Percentiles rank a stretch among this genome's conserved stretches.
These are phyloP conservation scores for Oryzias woworae DNA, from an alignment of 2,113 vertebrate species.

Conservation along the genomic window DNA sequence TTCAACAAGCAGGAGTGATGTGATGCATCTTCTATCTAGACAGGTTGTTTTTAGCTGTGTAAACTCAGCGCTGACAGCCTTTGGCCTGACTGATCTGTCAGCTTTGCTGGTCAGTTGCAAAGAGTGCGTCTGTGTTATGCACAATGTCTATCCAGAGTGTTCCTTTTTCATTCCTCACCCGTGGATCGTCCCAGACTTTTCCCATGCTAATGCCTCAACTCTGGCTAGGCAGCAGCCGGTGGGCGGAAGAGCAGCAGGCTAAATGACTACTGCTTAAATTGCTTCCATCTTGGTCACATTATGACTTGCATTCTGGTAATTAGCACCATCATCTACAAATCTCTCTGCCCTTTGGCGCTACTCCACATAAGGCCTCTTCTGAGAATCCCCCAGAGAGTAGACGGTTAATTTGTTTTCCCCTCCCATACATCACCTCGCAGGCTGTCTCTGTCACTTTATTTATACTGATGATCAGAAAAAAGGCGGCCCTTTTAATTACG, in stretches of 20 bases:
- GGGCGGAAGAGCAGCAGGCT: slow-evolving; percentile 84
- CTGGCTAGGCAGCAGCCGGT: slow-evolving; percentile 71
- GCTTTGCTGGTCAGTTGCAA: background rate
- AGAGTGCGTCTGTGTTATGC: slow-evolving; percentile 14
- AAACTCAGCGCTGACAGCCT: background rate
- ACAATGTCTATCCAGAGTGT: slow-evolving; percentile 11
- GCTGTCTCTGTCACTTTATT: slow-evolving; percentile 65
- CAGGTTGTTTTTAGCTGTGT: background rate
- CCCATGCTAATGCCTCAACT: slow-evolving; percentile 61
- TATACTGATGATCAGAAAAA: slow-evolving; percentile 51
- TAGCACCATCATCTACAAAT: slow-evolving; percentile 89
- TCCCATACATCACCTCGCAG: slow-evolving; percentile 70
- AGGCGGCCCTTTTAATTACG: slow-evolving; percentile 55
- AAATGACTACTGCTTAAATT: slow-evolving; percentile 88
- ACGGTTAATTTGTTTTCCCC: slow-evolving; percentile 71
- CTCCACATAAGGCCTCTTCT: slow-evolving; percentile 65
- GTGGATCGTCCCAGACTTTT: slow-evolving; percentile 60
- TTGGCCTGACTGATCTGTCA: slow-evolving; percentile 7
- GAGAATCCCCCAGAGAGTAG: slow-evolving; percentile 69
- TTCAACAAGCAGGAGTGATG: no score
- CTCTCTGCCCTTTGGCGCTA: slow-evolving; percentile 85
- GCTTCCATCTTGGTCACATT: slow-evolving; percentile 88
- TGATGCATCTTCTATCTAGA: slow-evolving; percentile 23
- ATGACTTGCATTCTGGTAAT: slow-evolving; percentile 87
- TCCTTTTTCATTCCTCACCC: slow-evolving; percentile 35